Conservation (phyloP, 1,140 invertebrate species). For the Leptopilina boulardi region DNA sequence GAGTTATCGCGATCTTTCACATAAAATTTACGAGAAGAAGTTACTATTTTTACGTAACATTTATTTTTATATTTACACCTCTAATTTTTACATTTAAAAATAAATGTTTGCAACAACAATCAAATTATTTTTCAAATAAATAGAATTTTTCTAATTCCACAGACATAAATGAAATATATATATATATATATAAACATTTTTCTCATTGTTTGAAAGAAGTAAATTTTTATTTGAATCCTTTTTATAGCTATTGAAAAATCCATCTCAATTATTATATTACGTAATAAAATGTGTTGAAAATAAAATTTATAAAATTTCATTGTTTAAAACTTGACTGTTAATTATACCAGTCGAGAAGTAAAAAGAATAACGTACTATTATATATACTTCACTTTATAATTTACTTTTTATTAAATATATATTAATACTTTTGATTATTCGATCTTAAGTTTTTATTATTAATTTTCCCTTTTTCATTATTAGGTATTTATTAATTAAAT, state of each 20-base stretch:
- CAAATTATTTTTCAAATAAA: background rate
- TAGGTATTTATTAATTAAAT: too few species aligned
- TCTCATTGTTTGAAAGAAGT: background rate
- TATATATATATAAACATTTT: background rate
- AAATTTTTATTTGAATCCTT: background rate
- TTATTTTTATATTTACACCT: background rate
- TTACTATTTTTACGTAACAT: background rate
- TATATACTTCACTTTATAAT: too few species aligned
- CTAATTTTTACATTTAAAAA: too few species aligned
- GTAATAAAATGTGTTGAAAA: background rate
- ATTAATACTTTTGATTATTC: too few species aligned
- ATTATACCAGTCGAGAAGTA: background rate
- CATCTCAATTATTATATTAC: background rate
- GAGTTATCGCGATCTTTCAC: background rate
- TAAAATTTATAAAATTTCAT: background rate
- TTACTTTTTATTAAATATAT: too few species aligned
- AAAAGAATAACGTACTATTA: background rate
- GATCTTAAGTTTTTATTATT: too few species aligned
- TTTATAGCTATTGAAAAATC: background rate
- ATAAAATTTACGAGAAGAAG: background rate
- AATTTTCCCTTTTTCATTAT: too few species aligned
- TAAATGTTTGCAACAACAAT: background rate
- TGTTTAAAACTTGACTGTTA: background rate
- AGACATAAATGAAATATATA: background rate
- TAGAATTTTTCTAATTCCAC: background rate